Evolutionary conservation across 2,888 invertebrate species (phyloP).

Genomic region (Spisula solida): DNA sequence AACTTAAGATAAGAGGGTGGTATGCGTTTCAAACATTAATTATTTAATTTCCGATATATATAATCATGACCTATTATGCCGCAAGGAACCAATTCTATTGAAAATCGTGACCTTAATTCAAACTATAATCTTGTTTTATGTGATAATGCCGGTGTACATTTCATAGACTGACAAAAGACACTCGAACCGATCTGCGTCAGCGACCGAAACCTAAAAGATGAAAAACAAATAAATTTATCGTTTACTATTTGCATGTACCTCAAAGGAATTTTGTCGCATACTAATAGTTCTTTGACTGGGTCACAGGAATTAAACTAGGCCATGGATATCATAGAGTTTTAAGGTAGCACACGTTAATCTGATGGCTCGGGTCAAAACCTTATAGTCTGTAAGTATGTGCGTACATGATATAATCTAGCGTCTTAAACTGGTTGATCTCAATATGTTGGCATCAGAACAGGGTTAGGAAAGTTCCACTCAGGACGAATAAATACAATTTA

Average conservation of each 20-base stretch:
- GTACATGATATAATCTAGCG: neutral
- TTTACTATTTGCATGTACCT: neutral
- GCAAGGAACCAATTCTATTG: neutral
- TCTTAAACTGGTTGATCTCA: neutral
- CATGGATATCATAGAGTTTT: neutral
- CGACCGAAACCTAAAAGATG: neutral
- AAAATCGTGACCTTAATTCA: neutral
- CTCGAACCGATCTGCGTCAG: neutral
- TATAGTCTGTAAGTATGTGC: neutral
- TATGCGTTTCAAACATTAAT: neutral
- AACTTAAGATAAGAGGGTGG: neutral
- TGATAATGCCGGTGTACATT: neutral
- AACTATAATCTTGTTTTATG: neutral
- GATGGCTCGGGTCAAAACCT: neutral
- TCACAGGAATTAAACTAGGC: neutral
- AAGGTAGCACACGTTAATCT: neutral
- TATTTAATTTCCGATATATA: neutral
- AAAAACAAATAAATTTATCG: slow-evolving; percentile 9
- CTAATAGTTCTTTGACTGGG: slow-evolving; percentile 19
- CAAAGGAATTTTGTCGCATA: slow-evolving; percentile 17
- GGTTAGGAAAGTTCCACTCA: neutral
- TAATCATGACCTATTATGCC: slow-evolving; percentile 4
- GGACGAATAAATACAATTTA: neutral
- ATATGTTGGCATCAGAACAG: neutral
- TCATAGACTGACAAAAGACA: neutral